These are phyloP conservation scores for Copidosoma aretas DNA, from an alignment of 2,888 invertebrate genomes.

Conservation along the genomic window DNA sequence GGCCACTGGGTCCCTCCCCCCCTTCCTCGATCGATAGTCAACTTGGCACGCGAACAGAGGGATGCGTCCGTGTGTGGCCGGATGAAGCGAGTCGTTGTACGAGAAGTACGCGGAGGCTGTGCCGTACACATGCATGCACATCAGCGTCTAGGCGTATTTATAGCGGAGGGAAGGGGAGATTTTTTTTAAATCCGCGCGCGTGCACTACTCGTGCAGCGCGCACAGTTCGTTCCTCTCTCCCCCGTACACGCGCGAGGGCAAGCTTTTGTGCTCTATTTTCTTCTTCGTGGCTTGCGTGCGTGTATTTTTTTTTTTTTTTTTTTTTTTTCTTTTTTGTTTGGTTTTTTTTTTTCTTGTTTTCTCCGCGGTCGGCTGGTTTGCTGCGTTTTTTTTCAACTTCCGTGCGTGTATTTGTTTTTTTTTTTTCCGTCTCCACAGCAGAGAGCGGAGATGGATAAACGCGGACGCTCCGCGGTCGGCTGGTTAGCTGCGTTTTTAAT, in stretches of 20 bases:
- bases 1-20: constrained; percentile 14
- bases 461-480: not conserved
- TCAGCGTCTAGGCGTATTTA: not conserved
- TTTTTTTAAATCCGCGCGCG: too few relatives aligned
- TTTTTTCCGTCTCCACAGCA: too few relatives aligned
- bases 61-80: constrained; percentile 13
- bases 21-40: constrained; percentile 36
- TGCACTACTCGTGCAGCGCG: too few relatives aligned
- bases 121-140: too few relatives aligned
- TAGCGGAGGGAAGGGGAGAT: too few relatives aligned
- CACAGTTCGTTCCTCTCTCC: too few relatives aligned
- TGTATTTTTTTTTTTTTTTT: not conserved
- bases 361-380: not conserved
- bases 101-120: not conserved
- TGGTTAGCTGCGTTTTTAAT: constrained; percentile 12
- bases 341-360: too few relatives aligned
- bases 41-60: constrained; percentile 39
- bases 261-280: too few relatives aligned
- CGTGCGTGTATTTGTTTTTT: too few relatives aligned
- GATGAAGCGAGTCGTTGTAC: not conserved
- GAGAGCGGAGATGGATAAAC: not conserved
- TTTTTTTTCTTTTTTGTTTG: constrained; percentile 1
- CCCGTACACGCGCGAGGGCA: too few relatives aligned
- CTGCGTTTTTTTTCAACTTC: constrained; percentile 15
- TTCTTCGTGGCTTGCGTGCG: not conserved